Evolutionary conservation across 1,140 invertebrate genomes (phyloP).

Genomic region (Ostrea denselamellosa): DNA sequence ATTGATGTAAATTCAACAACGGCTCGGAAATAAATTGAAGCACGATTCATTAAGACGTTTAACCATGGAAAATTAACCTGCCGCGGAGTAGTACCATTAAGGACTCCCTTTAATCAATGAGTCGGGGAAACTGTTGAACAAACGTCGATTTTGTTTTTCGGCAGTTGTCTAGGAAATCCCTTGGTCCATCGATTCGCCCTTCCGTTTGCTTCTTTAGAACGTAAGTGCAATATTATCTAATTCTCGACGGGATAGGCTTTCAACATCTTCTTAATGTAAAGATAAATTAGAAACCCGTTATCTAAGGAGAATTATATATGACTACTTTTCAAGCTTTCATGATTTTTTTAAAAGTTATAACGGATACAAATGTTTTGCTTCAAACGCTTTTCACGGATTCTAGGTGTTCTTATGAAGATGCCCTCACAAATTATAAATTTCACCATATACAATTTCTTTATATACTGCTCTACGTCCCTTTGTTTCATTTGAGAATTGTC

Average conservation of each 20-base stretch:
- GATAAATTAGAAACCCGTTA: background rate
- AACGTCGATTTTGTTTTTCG: conserved; percentile 3
- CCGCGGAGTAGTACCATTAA: background rate
- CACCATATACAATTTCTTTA: too few species aligned
- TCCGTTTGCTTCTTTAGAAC: conserved; percentile 23
- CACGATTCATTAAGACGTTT: conserved; percentile 27
- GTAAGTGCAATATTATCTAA: conserved; percentile 30
- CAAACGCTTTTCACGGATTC: too few species aligned
- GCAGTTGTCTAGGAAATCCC: background rate
- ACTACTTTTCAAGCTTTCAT: too few species aligned
- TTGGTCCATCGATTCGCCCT: conserved; percentile 13
- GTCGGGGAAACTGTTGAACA: conserved; percentile 24
- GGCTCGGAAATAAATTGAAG: conserved; percentile 25
- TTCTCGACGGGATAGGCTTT: conserved; percentile 17
- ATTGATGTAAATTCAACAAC: conserved; percentile 31
- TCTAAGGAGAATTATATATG: background rate
- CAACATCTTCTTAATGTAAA: conserved; percentile 23
- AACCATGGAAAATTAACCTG: conserved; percentile 22
- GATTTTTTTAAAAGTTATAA: too few species aligned
- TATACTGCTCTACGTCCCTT: too few species aligned
- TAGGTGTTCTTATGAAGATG: too few species aligned
- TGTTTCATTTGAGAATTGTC: too few species aligned
- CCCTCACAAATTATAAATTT: too few species aligned
- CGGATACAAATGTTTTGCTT: too few species aligned
- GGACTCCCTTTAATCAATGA: background rate